phyloP scores from a whole-genome alignment of 2,797 vertebrate genomes.

The Aplochiton taeniatus region DNA sequence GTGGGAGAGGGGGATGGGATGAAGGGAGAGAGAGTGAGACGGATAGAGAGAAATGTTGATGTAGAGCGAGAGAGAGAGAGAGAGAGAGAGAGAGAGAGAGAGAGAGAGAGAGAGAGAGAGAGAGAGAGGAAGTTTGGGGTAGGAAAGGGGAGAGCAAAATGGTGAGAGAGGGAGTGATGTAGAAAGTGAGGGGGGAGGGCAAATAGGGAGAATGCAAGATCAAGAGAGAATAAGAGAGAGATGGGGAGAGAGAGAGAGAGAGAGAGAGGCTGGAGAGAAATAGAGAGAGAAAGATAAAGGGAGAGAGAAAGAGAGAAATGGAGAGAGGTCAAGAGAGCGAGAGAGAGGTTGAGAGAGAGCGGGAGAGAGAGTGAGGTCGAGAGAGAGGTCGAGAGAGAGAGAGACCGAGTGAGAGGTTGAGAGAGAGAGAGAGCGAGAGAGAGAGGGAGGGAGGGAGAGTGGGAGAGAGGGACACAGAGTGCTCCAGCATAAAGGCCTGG shows the following conservation, averaged over 20 bases:
- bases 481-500: conserved; percentile 46
- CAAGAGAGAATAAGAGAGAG: conserved; percentile 4
- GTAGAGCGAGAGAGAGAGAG: conserved; percentile 35
- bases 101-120: background rate
- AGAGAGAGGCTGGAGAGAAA: background rate
- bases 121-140: no score
- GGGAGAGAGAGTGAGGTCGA: no score
- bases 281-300: conserved; percentile 1
- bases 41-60: conserved; percentile 3
- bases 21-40: no score
- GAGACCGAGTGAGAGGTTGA: no score
- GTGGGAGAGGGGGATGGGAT: no score
- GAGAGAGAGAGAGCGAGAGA: conserved; percentile 22
- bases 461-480: conserved; percentile 11
- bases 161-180: no score
- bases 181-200: no score
- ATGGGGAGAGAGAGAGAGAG: background rate
- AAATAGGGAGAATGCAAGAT: no score
- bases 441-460: conserved; percentile 13
- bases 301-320: background rate
- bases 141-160: no score
- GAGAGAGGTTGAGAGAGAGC: background rate
- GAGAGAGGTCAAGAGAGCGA: background rate
- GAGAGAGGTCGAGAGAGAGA: no score
- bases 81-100: no score